phyloP scores from a whole-genome alignment of 2,113 vertebrate species.

The Poeciliopsis turrubarensis region DNA sequence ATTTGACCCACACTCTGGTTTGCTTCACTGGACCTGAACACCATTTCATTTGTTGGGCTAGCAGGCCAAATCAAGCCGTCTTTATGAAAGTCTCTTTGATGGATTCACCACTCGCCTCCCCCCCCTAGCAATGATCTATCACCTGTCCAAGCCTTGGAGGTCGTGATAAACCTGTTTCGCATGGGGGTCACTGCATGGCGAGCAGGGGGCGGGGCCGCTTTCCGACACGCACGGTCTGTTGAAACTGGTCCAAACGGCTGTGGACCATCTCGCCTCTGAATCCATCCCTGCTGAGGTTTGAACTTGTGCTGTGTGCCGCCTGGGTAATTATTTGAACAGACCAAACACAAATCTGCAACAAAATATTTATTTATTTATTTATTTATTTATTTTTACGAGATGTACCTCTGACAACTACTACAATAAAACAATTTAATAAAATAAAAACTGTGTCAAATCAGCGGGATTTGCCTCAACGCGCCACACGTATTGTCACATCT shows the following conservation, averaged over 20 bases:
- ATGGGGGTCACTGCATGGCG: constrained; percentile 46
- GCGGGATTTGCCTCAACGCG: background rate
- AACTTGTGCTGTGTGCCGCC: constrained; percentile 17
- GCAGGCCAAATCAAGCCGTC: constrained; percentile 70
- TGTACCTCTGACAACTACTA: background rate
- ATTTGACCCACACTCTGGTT: constrained; percentile 25
- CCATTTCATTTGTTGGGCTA: constrained; percentile 70
- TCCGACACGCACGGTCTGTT: constrained; percentile 5
- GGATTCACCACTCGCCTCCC: constrained; percentile 67
- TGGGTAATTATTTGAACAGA: background rate
- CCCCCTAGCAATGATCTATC: constrained; percentile 67
- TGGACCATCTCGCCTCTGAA: constrained; percentile 11
- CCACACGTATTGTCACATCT: background rate
- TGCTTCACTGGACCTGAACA: constrained; percentile 70
- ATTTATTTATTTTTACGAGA: background rate
- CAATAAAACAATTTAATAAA: too few relatives aligned
- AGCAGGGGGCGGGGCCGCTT: background rate
- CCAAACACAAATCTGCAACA: background rate
- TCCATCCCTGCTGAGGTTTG: constrained; percentile 39
- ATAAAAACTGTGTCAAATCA: background rate
- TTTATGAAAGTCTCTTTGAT: constrained; percentile 76
- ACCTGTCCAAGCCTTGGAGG: constrained; percentile 68
- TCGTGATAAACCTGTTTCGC: constrained; percentile 76
- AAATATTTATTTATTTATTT: background rate
- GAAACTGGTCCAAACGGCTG: background rate